Evolutionary conservation across 2,113 vertebrate species (phyloP).

Genomic region (Sinocyclocheilus maitianheensis): DNA sequence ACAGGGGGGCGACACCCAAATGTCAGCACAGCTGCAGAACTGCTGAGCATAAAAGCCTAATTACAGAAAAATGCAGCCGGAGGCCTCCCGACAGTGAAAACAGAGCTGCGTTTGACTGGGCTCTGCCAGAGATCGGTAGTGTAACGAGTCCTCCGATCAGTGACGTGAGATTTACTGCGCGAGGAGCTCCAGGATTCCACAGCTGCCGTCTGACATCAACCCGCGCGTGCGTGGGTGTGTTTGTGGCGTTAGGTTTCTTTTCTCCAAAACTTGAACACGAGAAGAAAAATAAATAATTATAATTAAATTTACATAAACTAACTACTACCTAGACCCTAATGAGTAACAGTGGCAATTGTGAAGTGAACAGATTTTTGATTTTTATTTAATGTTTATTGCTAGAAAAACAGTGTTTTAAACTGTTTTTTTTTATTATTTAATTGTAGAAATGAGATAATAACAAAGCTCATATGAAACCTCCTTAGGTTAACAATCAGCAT

Average conservation of each 20-base stretch:
- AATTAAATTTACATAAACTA: not conserved
- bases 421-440: not conserved
- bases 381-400: not conserved
- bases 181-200: constrained; percentile 64
- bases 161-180: constrained; percentile 72
- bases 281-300: not conserved
- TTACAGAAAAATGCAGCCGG: constrained; percentile 88
- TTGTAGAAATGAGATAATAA: not conserved
- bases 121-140: constrained; percentile 67
- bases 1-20: constrained; percentile 87
- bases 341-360: not conserved
- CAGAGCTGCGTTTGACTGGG: constrained; percentile 77
- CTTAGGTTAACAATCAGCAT: not conserved
- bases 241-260: constrained; percentile 45
- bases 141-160: constrained; percentile 69
- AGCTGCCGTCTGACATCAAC: constrained; percentile 72
- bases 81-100: constrained; percentile 81
- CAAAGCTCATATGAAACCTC: not conserved
- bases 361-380: not conserved
- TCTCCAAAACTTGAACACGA: not conserved
- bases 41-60: constrained; percentile 88
- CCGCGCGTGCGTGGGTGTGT: constrained; percentile 60
- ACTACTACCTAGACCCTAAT: constrained; percentile 2
- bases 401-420: not conserved
- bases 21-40: constrained; percentile 93